These are phyloP conservation scores for Pentalonia nigronervosa DNA, from an alignment of 1,140 invertebrate species.

Conservation along the genomic window DNA sequence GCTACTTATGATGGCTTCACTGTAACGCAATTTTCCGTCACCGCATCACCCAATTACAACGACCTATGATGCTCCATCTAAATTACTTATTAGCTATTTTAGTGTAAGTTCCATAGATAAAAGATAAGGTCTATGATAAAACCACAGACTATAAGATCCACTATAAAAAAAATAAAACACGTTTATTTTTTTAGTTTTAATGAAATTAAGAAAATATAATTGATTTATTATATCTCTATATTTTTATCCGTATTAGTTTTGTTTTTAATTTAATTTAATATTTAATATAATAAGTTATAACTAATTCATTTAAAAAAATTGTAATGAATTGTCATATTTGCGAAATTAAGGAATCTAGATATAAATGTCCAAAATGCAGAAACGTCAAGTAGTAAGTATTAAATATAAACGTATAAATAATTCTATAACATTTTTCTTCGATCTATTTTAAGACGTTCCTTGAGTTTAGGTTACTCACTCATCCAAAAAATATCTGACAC, in stretches of 20 bases:
- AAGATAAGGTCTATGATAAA: too few species aligned
- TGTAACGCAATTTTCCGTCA: too few species aligned
- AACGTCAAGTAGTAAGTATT: slow-evolving; percentile 39
- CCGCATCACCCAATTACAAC: too few species aligned
- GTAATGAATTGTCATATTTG: slow-evolving; percentile 48
- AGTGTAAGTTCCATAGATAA: too few species aligned
- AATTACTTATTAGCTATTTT: too few species aligned
- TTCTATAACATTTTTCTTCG: neutral
- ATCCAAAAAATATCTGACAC: neutral
- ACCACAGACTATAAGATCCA: too few species aligned
- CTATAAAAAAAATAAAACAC: too few species aligned
- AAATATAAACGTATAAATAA: neutral
- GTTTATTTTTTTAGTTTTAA: neutral
- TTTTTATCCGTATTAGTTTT: neutral
- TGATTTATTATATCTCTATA: neutral
- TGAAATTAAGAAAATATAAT: neutral
- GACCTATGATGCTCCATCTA: too few species aligned
- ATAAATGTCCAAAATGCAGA: slow-evolving; percentile 49
- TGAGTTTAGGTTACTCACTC: neutral
- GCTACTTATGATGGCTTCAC: too few species aligned
- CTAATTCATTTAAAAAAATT: neutral
- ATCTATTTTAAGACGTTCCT: neutral
- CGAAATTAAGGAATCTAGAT: neutral
- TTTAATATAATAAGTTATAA: neutral
- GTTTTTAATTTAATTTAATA: neutral